phyloP scores from a whole-genome alignment of 2,888 invertebrate genomes.

The Aromia moschata region DNA sequence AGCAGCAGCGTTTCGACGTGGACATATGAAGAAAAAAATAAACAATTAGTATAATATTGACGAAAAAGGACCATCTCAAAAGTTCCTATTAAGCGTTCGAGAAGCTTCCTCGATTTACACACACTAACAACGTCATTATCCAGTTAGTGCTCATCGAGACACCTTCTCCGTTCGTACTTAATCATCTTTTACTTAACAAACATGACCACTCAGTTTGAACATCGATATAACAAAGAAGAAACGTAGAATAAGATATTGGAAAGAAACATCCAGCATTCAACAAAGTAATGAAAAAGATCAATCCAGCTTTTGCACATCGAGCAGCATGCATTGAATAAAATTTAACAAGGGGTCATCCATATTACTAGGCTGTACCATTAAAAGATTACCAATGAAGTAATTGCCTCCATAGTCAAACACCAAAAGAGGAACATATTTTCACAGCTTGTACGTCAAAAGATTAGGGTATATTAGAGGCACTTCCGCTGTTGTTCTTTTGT shows the following conservation, averaged over 20 bases:
- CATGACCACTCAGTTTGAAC: conserved; percentile 61
- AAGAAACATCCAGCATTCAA: conserved; percentile 62
- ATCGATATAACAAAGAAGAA: conserved; percentile 53
- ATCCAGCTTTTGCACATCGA: conserved; percentile 45
- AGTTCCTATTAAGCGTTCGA: conserved; percentile 75
- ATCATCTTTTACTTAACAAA: conserved; percentile 42
- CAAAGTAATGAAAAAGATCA: conserved; percentile 37
- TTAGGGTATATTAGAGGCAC: too few species aligned
- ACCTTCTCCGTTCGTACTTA: conserved; percentile 30
- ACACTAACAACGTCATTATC: background rate
- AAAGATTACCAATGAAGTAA: background rate
- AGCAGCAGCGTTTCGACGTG: conserved; percentile 74
- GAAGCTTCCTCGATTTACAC: conserved; percentile 51
- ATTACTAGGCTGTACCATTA: background rate
- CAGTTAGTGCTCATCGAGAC: conserved; percentile 30
- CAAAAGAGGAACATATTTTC: too few species aligned
- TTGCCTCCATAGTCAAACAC: background rate
- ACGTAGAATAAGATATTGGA: conserved; percentile 45
- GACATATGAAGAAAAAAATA: conserved; percentile 67
- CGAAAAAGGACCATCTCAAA: conserved; percentile 91
- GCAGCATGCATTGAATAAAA: conserved; percentile 43
- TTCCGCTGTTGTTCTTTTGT: too few species aligned
- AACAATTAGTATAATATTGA: conserved; percentile 69
- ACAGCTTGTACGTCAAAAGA: too few species aligned
- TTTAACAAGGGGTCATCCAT: conserved; percentile 28